Evolutionary conservation across 1,140 invertebrate species (phyloP), one percentile per base, ranked within the genome.

Genomic region (Samia ricini): DNA sequence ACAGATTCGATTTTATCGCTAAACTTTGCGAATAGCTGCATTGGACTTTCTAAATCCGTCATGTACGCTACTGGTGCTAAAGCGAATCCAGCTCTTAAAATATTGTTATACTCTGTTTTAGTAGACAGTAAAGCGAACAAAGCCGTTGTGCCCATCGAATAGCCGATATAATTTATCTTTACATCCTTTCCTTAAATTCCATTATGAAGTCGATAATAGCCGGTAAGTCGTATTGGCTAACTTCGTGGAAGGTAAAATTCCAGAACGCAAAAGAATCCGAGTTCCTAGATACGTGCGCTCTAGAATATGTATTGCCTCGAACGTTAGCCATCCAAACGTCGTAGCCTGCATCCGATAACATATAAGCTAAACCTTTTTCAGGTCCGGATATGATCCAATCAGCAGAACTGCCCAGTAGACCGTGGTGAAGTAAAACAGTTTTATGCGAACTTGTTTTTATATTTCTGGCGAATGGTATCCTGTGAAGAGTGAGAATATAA

Each of bases 351-450:
- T 94, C 92, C 2, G 52, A 22, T 23, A 55, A 23, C 4, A 42
- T 42, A 42, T 42, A 42, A 4, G 33, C 33, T 74, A 94, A 72
- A 8, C 89, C 93, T 78, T 92, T 93, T 26, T 93, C 85, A 0
- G 92, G 92, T 2, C 94, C 94, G 71, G 93, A 93, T 1, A 95
- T 81, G n/a, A 97, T 92, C 93, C 93, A 97, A 79, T 95, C 94
- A 0, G 94, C 92, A 3, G 95, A 95, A 72, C 94, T 94, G 1
- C 92, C 93, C 3, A 96, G 86, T 0, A 97, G 84, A 3, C 96
- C 96, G 79, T 97, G 96, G 73, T 96, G 95, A 0, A 96, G 76
- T 10, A 94, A 90, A 4, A 95, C 92, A 2, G 92, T 89, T 21
- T 76, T 78, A 23, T 61, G 66, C 7, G 81, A 55, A 48, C 69